A percentile compares a stretch with the other conserved stretches of the same genome.
These are phyloP conservation scores for Lucifuga dentata DNA, from an alignment of 2,113 vertebrate species.

Conservation along the genomic window DNA sequence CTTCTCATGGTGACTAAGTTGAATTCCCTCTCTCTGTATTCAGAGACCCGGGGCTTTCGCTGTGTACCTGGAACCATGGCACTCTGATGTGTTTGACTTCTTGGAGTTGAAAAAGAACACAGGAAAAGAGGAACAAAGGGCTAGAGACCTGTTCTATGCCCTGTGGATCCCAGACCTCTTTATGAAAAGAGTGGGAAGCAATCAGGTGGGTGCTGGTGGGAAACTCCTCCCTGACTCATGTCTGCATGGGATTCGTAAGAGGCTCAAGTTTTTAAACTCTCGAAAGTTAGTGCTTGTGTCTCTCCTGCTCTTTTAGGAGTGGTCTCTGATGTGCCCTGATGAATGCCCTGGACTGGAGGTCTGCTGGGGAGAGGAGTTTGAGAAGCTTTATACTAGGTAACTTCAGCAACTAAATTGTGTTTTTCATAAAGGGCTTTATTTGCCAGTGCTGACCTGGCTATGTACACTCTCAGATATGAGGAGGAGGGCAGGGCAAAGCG, in stretches of 20 bases:
- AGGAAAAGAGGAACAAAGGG: slow-evolving; percentile 96
- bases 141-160: slow-evolving; percentile 95
- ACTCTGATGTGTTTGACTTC: slow-evolving; percentile 95
- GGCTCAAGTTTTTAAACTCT: too few species aligned
- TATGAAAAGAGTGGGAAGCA: slow-evolving; percentile 96
- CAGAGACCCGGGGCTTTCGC: slow-evolving; percentile 97
- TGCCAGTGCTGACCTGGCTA: not conserved
- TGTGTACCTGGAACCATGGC: slow-evolving; percentile 98
- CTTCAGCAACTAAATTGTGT: not conserved
- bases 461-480: slow-evolving; percentile 86
- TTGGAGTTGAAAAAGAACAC: slow-evolving; percentile 98
- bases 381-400: slow-evolving; percentile 93
- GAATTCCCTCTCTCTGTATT: not conserved
- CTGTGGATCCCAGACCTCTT: slow-evolving; percentile 99
- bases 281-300: too few species aligned
- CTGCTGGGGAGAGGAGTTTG: slow-evolving; percentile 97
- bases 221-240: not conserved
- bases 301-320: slow-evolving; percentile 83
- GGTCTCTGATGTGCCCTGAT: slow-evolving; percentile 97
- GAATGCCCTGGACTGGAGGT: slow-evolving; percentile 95
- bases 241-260: too few species aligned
- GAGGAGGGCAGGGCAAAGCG: slow-evolving; percentile 86
- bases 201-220: slow-evolving; percentile 83
- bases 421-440: not conserved
- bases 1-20: not conserved